Percentiles rank a stretch among this genome's conserved stretches.
Conservation (phyloP, 2,888 invertebrate species). For the Glyphotaelius pellucidus region DNA sequence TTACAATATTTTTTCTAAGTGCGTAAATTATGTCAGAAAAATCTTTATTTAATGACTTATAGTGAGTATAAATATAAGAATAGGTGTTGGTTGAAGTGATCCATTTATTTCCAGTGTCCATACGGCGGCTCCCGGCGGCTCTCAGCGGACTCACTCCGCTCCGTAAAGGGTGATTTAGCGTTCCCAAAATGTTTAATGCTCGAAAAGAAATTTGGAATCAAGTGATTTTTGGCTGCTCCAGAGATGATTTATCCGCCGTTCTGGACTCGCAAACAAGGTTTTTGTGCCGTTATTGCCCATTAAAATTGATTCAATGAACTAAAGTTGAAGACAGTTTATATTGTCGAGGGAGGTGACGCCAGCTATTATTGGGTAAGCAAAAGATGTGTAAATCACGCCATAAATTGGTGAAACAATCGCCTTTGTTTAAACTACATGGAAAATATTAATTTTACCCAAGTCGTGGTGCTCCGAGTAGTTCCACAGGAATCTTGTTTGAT, state of each 20-base stretch:
- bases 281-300: conserved; percentile 28
- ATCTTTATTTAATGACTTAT: neutral
- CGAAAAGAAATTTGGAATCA: conserved; percentile 46
- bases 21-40: neutral
- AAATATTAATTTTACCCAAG: conserved; percentile 2
- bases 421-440: neutral
- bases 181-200: conserved; percentile 42
- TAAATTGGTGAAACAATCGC: conserved; percentile 2
- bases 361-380: conserved; percentile 2
- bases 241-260: conserved; percentile 28
- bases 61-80: neutral
- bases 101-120: conserved; percentile 17
- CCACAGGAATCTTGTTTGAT: neutral
- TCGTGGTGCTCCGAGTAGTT: neutral
- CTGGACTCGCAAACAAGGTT: conserved; percentile 46
- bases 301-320: conserved; percentile 44
- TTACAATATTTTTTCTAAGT: neutral
- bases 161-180: conserved; percentile 37
- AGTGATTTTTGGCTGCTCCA: conserved; percentile 39
- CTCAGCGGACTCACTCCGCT: conserved; percentile 4
- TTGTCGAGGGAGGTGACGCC: conserved; percentile 15
- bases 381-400: neutral
- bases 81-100: conserved; percentile 25
- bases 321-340: conserved; percentile 28
- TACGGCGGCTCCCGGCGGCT: neutral